These are phyloP conservation scores for Tenrec ecaudatus DNA, from an alignment of 2,113 vertebrate genomes.

Conservation along the genomic window DNA sequence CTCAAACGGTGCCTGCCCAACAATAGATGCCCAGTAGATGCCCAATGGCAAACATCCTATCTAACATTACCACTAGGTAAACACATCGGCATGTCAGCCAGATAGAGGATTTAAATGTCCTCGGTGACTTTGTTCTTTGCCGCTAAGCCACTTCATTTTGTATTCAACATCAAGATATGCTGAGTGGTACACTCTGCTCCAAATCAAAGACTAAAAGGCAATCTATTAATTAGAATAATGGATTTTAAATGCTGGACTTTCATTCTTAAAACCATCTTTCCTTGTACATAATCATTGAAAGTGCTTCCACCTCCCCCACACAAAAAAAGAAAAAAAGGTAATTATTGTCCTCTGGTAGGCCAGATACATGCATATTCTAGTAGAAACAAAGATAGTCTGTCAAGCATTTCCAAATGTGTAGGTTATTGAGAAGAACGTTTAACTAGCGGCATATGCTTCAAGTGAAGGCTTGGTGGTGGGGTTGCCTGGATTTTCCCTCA, in stretches of 20 bases:
- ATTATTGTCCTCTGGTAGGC: conserved; percentile 50
- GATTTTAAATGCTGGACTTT: conserved; percentile 67
- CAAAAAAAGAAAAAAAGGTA: background rate
- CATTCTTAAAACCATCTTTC: conserved; percentile 40
- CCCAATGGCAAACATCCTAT: background rate
- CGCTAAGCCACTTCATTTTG: conserved; percentile 52
- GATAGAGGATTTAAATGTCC: conserved; percentile 15
- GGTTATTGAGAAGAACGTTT: conserved; percentile 35
- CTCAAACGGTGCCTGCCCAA: background rate
- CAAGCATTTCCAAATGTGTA: background rate
- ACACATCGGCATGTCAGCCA: background rate
- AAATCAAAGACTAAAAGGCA: conserved; percentile 68
- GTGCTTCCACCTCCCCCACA: background rate
- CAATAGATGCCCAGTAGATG: background rate
- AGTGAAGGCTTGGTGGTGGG: conserved; percentile 33
- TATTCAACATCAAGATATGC: conserved; percentile 56
- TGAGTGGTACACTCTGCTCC: conserved; percentile 40
- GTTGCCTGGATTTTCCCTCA: conserved; percentile 20
- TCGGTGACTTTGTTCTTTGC: background rate
- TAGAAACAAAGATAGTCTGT: conserved; percentile 22
- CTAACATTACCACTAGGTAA: background rate
- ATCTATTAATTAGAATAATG: conserved; percentile 75
- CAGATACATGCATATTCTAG: conserved; percentile 28
- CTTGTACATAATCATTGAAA: conserved; percentile 29
- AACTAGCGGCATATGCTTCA: background rate